Percentiles rank a stretch among this genome's conserved stretches.
Conservation (phyloP, 2,113 vertebrate species). For the Clinocottus analis region DNA sequence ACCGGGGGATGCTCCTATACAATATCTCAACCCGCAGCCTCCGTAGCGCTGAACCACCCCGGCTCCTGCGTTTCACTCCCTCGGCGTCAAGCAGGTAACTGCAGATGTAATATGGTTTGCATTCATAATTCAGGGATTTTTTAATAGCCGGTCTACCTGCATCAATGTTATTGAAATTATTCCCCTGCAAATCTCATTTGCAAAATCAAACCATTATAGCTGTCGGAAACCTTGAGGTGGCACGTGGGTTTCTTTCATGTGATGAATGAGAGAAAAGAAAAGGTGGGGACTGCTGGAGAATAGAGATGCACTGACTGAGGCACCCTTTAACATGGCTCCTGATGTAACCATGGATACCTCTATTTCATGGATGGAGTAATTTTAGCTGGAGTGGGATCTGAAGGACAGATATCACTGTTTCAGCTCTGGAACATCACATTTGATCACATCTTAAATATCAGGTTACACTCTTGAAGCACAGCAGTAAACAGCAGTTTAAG, state of each 20-base stretch:
- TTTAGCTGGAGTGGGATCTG: slow-evolving; percentile 83
- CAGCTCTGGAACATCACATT: slow-evolving; percentile 49
- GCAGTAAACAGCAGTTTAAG: slow-evolving; percentile 5
- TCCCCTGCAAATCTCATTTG: slow-evolving; percentile 58
- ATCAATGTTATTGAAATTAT: slow-evolving; percentile 55
- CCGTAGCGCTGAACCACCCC: slow-evolving; percentile 52
- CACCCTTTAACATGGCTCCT: slow-evolving; percentile 81
- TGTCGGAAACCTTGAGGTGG: slow-evolving; percentile 65
- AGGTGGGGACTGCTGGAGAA: slow-evolving; percentile 73
- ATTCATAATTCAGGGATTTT: slow-evolving; percentile 69
- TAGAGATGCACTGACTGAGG: slow-evolving; percentile 72
- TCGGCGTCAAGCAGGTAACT: slow-evolving; percentile 59
- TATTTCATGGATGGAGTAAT: slow-evolving; percentile 83
- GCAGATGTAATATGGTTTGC: slow-evolving; percentile 47
- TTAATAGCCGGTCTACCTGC: slow-evolving; percentile 58
- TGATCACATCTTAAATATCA: slow-evolving; percentile 37
- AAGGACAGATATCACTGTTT: slow-evolving; percentile 71
- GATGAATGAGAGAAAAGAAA: slow-evolving; percentile 69
- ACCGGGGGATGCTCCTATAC: slow-evolving; percentile 78
- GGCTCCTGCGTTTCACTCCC: slow-evolving; percentile 48
- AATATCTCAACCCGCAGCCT: slow-evolving; percentile 76
- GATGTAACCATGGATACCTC: slow-evolving; percentile 86
- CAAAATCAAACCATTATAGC: slow-evolving; percentile 54
- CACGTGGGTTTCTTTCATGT: slow-evolving; percentile 62
- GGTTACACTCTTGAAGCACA: slow-evolving; percentile 1